Evolutionary conservation across 2,797 vertebrate species (phyloP).

Genomic region (Falco concolor): DNA sequence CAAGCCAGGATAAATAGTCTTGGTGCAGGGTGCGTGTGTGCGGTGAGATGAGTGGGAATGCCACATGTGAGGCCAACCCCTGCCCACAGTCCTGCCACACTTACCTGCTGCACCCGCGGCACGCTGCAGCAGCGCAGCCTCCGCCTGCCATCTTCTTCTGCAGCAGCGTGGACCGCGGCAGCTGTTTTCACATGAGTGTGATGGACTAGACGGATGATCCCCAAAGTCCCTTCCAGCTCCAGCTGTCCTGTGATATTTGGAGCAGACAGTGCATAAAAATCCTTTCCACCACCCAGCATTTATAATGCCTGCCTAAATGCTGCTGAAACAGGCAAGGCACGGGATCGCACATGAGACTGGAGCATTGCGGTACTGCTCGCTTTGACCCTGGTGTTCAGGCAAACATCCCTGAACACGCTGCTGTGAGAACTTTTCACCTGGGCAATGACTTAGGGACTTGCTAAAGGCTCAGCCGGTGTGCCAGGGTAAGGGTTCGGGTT

Average conservation of each 20-base stretch:
- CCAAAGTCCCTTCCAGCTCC: not conserved
- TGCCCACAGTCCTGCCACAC: not conserved
- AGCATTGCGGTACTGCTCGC: not conserved
- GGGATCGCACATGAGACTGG: fast-evolving
- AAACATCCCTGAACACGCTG: not conserved
- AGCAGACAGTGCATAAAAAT: not conserved
- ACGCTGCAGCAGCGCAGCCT: not conserved
- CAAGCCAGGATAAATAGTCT: not conserved
- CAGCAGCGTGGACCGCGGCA: not conserved
- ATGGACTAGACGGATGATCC: not conserved
- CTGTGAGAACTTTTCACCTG: not conserved
- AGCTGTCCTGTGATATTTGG: not conserved
- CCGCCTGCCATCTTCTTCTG: not conserved
- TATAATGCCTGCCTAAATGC: not conserved
- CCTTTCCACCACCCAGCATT: not conserved
- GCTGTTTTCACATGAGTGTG: not conserved
- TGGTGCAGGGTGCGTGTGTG: not conserved
- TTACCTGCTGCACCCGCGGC: not conserved
- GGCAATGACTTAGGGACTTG: not conserved
- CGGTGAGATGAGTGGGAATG: not conserved
- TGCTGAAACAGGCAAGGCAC: not conserved
- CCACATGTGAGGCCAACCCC: not conserved
- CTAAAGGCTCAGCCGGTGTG: not conserved
- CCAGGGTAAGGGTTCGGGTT: not conserved
- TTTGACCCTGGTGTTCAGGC: not conserved